phyloP scores from a whole-genome alignment of 2,888 invertebrate species.

The Acanthosepion lycidas region DNA sequence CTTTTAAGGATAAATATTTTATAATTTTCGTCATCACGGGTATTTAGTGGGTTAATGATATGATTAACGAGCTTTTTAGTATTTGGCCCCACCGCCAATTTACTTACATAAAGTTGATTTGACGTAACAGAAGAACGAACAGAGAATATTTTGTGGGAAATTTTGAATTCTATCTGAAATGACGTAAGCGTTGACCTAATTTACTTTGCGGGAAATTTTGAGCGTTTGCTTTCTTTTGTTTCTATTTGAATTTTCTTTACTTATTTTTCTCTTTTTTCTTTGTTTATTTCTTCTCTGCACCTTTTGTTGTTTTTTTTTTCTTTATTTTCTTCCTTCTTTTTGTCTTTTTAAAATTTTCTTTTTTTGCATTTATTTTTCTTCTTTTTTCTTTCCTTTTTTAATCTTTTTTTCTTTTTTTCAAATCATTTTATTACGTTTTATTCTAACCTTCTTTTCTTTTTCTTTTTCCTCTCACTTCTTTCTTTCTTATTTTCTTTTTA shows the following conservation, averaged over 20 bases:
- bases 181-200: not conserved
- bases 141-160: not conserved
- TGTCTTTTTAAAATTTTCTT: not conserved
- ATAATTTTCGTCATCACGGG: too few species aligned
- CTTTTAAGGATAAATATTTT: too few species aligned
- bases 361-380: not conserved
- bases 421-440: not conserved
- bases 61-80: not conserved
- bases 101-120: not conserved
- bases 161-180: not conserved
- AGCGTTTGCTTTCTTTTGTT: not conserved
- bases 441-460: not conserved
- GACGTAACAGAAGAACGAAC: not conserved
- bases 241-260: not conserved
- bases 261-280: not conserved
- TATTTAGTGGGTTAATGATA: too few species aligned
- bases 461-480: not conserved
- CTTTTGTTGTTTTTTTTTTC: not conserved
- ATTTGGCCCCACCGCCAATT: not conserved
- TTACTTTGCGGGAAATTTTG: not conserved
- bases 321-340: not conserved
- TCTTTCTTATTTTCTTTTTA: not conserved
- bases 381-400: not conserved
- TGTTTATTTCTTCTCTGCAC: not conserved
- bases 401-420: not conserved